Conservation (phyloP, 2,113 vertebrate genomes). For the Heloderma charlesbogerti region DNA sequence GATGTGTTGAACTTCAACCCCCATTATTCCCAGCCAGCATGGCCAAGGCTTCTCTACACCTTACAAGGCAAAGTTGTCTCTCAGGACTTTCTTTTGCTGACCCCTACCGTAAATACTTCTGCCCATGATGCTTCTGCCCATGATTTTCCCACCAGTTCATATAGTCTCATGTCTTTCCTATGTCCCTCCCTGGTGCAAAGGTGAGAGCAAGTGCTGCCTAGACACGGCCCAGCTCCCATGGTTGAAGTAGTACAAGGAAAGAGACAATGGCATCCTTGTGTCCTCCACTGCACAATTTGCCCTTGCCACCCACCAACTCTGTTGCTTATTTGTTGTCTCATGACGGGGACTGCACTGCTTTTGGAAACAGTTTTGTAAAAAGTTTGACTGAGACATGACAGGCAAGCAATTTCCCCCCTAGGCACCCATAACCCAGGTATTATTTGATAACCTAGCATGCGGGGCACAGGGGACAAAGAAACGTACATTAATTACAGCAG, state of each 20-base stretch:
- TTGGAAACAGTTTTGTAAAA: background rate
- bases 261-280: background rate
- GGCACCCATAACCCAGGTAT: no score
- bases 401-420: no score
- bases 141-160: background rate
- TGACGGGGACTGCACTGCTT: background rate
- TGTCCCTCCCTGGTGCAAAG: background rate
- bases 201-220: background rate
- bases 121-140: background rate
- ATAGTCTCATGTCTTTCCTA: background rate
- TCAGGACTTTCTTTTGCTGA: no score
- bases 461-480: no score
- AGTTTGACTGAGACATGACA: no score
- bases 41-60: no score
- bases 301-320: background rate
- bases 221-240: no score
- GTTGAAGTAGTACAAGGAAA: background rate
- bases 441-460: no score
- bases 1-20: no score
- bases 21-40: no score
- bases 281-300: background rate
- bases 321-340: background rate
- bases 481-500: no score
- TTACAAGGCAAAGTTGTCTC: no score
- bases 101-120: background rate